phyloP scores from a whole-genome alignment of 2,113 vertebrate species.

The Chloebia gouldiae region DNA sequence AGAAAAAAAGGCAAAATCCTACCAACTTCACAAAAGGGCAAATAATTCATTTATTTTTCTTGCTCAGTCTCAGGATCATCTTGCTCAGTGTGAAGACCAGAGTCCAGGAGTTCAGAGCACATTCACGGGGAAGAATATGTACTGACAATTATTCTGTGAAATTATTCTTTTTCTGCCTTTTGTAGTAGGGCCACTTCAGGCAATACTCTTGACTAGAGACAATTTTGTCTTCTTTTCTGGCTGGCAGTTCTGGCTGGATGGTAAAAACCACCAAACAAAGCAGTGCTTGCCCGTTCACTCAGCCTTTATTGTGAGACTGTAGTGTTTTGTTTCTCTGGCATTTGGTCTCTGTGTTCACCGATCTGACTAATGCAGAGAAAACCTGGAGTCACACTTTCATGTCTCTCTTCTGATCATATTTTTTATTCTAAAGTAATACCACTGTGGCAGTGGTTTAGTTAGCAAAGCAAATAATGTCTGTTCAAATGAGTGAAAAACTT shows the following conservation, averaged over 20 bases:
- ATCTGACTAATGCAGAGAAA: background rate
- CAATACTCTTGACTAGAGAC: background rate
- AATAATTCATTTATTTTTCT: background rate
- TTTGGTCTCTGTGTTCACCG: background rate
- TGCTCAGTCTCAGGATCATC: background rate
- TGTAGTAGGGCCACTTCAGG: background rate
- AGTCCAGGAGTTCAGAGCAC: background rate
- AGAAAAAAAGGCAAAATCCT: background rate
- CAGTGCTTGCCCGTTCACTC: background rate
- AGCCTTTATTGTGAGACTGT: background rate
- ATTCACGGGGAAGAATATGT: background rate
- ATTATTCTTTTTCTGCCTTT: rapidly evolving
- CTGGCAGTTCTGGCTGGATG: background rate
- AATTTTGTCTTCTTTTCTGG: background rate
- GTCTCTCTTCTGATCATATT: background rate
- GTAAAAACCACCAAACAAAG: background rate
- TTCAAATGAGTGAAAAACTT: background rate
- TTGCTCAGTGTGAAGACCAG: background rate
- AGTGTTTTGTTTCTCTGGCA: background rate
- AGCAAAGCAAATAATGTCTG: background rate
- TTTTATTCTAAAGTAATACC: constrained; percentile 9
- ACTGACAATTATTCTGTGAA: background rate
- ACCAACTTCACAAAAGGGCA: background rate
- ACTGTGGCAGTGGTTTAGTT: background rate
- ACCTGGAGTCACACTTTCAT: background rate